Evolutionary conservation across 2,888 invertebrate genomes (phyloP), one percentile per base, ranked within the genome.

Genomic region (Lypha dubia): DNA sequence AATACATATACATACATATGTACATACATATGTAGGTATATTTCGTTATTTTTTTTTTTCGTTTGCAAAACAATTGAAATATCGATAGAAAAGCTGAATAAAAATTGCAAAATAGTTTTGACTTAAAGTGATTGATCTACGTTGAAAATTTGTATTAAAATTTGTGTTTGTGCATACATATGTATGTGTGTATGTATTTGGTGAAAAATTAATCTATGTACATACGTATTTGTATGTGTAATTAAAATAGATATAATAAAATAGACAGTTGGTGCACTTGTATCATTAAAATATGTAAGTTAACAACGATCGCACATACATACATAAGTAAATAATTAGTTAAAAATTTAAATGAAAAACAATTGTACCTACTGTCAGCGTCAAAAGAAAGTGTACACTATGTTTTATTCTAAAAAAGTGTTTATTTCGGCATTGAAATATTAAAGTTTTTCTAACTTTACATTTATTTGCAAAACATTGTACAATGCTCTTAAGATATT

Each of bases 1-100:
- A 62, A 68, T 35, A 44, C 44, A 32, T 32, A 32, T 32, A 32
- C 32, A 32, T 41, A 20, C 9, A 49, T 49, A 49, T 49, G 9
- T 24, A 53, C 7, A 24, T 53, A 53, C 24, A 53, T 53, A 53
- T 53, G 13, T 53, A 53, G 22, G 13, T 53, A n/a, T 13, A 24
- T 53, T 35, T 35, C 35, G 35, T 35, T 9, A 20, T 32, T 70
- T 53, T 56, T 70, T 53, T 56, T 70, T 11, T 53, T 13, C 32
- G 58, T 51, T 60, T 28, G 17, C 3, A 49, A 35, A 38, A 82
- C 32, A 65, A 9, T 38, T 46, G 65, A 71, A 49, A 70, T 15
- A 20, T 32, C 46, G 49, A 22, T 2, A 71, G 20, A 63, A 13
- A 24, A 51, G 24, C 9, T n/a, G 41, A 15, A 49, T 28, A 28